Evolutionary conservation across 1,140 invertebrate genomes (phyloP), one percentile per base, ranked within the genome.

Genomic region (Lucilia sericata): DNA sequence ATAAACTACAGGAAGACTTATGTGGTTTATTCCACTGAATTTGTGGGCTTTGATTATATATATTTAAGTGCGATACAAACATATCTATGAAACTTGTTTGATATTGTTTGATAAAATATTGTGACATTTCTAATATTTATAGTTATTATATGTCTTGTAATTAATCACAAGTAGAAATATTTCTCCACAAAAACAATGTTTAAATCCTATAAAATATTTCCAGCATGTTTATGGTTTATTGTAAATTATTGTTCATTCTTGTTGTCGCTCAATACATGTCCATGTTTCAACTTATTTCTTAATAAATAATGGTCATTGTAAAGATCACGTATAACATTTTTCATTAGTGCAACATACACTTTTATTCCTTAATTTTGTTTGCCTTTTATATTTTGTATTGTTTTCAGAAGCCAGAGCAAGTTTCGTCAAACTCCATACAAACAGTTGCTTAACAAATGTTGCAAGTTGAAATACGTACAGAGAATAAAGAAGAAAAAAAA

Each of bases 371-470:
- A 60, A 60, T 17, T n/a, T 17, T 60, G n/a, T 21, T 70, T 70
- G n/a, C n/a, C n/a, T 21, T 70, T 70, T 4, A 19, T 19, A 25
- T 60, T 7, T 17, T n/a, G 14, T 3, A 17, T 25, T 70, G 19
- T 25, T 21, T 70, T 7, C 21, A 70, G 19, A 10, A 70, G 65
- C 4, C 13, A 70, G 65, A 70, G 17, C 7, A 70, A 21, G 65
- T 70, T 70, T 70, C 65, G 5, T 21, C 10, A 70, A 70, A 70
- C 55, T 60, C 55, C 8, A 2, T 19, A 2, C 8, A 8, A 10
- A 70, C n/a, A 70, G 65, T 70, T 70, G 65, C 65, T 70, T 70
- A 70, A 70, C 65, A 70, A 70, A 70, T 70, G 65, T 70, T 70
- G 65, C 65, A 19, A 70, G n/a, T 21, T 21, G 19, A 17, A n/a